Base-by-base conservation (phyloP, 2,113 vertebrate species). In the Gobiocypris rarus region DNA sequence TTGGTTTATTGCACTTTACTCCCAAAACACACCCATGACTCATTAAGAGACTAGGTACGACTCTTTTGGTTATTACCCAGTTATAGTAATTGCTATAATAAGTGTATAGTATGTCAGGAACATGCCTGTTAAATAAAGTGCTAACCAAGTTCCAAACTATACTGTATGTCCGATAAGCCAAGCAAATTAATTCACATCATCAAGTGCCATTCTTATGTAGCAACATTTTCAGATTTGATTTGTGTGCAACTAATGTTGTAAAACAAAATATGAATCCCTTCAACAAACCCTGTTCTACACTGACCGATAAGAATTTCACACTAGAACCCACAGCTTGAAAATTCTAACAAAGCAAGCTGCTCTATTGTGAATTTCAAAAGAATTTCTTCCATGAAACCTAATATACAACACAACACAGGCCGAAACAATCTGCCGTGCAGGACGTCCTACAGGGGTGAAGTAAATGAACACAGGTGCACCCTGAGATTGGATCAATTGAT, bases 401-500 rank as follows among this genome's bases (percentile, higher is more conserved):
- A 69, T 41, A 73, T 45, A 73, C 41, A 45, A 73, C 41, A 73
- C 13, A 43, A 45, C n/a, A 73, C 69, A 8, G 69, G 11, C 2
- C 3, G n/a, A 73, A 24, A 73, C 22, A 41, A 73, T 73, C 69
- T 45, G 69, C 11, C 5, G 13, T 14, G 41, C 38, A 45, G 22
- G 69, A 48, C n/a, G 13, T 48, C n/a, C 43, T 73, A 24, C 41
- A 73, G 69, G 41, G 69, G 3, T 73, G 69, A 43, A 15, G n/a
- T 73, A 71, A 71, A 48, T 73, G 69, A 73, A 26, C 69, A 73
- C 41, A 75, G 73, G 14, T 75, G 73, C 26, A 31, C 17, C 38
- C 34, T 34, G 78, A 81, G 7, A 70, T 70, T 70, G 31, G 26
- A 70, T 82, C 79, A 52, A 70, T 56, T 54, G 79, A 70, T 70